phyloP scores from a whole-genome alignment of 2,888 invertebrate genomes.

The Dynastes hyllus region DNA sequence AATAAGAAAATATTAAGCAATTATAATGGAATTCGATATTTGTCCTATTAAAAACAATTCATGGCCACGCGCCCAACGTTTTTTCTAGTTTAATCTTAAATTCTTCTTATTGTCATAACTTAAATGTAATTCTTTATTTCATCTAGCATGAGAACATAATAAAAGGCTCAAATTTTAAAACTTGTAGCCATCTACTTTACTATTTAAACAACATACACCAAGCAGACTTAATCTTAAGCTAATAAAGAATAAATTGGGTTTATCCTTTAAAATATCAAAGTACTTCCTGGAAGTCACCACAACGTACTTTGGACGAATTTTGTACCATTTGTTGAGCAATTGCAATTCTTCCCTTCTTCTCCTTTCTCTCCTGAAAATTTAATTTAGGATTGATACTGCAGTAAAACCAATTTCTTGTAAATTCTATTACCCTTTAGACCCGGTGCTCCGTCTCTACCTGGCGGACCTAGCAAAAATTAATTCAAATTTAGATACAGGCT shows the following conservation, averaged over 20 bases:
- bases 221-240: no score
- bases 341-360: conserved; percentile 21
- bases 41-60: no score
- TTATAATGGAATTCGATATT: no score
- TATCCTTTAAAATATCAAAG: not conserved
- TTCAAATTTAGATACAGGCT: not conserved
- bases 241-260: not conserved
- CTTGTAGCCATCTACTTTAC: no score
- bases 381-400: not conserved
- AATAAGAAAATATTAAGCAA: no score
- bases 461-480: not conserved
- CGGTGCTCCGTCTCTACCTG: not conserved
- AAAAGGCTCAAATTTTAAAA: no score
- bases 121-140: no score
- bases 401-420: not conserved
- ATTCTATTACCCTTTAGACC: conserved; percentile 5
- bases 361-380: conserved; percentile 23
- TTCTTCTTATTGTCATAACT: no score
- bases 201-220: no score
- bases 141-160: no score
- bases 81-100: no score
- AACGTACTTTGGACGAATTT: not conserved
- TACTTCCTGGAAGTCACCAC: not conserved
- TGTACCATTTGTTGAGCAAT: not conserved
- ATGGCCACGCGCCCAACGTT: no score